Evolutionary conservation across 2,113 vertebrate species (phyloP), one percentile per base, ranked within the genome.

Genomic region (Boulengeromyrus knoepffleri): DNA sequence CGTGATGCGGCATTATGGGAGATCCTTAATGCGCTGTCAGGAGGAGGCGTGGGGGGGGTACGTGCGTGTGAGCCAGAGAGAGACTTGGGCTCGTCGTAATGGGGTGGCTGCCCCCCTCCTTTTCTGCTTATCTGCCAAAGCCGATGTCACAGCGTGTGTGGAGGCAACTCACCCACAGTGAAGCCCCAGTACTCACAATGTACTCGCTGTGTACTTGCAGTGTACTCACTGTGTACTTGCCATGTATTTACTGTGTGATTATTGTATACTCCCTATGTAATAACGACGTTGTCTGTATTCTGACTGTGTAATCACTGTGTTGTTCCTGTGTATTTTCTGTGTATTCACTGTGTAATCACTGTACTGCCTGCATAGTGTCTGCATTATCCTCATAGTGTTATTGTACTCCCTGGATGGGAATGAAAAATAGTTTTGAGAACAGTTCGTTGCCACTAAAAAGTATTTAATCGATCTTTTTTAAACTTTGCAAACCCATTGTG

Each of bases 1-100:
- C 95, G 95, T 95, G 95, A 95, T 92, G 94, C 90, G 90, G 91
- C 92, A 94, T 95, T 94, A 93, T 66, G 49, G 93, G 93, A 95
- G 94, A 95, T 96, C 95, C 94, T 94, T 94, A 94, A 95, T 95
- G 93, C 93, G 93, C 92, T 12, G 91, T 92, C 88, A 10, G 90
- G 12, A 49, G 42, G 10, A 27, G 24, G 58, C 0, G n/a, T n/a
- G n/a, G n/a, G n/a, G n/a, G n/a, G n/a, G n/a, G n/a, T n/a, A 31
- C 27, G 27, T 31, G 8, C 13, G 17, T 47, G 17, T n/a, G 19
- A 24, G n/a, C 24, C 46, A 85, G 21, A 45, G 10, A 12, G 93
- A 93, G 70, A 39, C 31, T 17, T 19, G 27, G 91, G 94, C 94
- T 95, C 93, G 93, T 90, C 90, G 89, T 91, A 90, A 91, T 92